Evolutionary conservation across 1,140 invertebrate species (phyloP).

Genomic region (Drosophila repletoides): DNA sequence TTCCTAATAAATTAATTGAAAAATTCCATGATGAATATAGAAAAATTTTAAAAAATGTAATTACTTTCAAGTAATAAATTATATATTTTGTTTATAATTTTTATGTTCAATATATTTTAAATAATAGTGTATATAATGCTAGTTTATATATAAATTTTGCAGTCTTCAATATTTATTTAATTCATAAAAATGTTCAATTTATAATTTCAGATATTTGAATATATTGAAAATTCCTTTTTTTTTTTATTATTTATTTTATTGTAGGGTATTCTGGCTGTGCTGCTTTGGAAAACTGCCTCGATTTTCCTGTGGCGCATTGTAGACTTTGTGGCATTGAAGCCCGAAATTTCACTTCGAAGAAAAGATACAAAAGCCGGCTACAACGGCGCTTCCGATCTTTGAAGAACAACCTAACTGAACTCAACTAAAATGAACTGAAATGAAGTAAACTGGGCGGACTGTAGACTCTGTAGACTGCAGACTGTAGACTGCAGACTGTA

Average conservation of each 20-base stretch:
- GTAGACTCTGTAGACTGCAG: background rate
- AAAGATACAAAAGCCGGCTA: conserved; percentile 51
- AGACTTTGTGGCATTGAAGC: conserved; percentile 59
- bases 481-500: too few relatives aligned
- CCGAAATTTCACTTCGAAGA: conserved; percentile 72
- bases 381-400: conserved; percentile 41
- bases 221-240: too few relatives aligned
- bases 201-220: too few relatives aligned
- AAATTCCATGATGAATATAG: too few relatives aligned
- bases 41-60: too few relatives aligned
- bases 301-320: conserved; percentile 55
- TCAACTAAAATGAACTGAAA: conserved; percentile 3
- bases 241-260: conserved; percentile 3
- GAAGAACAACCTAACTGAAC: conserved; percentile 4
- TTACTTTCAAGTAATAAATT: too few relatives aligned
- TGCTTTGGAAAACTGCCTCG: conserved; percentile 4
- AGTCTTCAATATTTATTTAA: too few relatives aligned
- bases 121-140: too few relatives aligned
- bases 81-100: background rate
- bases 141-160: too few relatives aligned
- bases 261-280: background rate
- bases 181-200: too few relatives aligned
- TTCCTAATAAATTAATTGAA: too few relatives aligned
- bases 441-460: conserved; percentile 24
- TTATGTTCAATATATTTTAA: background rate